Base-by-base conservation (phyloP, 2,113 vertebrate genomes). In the Scartelaos histophorus region DNA sequence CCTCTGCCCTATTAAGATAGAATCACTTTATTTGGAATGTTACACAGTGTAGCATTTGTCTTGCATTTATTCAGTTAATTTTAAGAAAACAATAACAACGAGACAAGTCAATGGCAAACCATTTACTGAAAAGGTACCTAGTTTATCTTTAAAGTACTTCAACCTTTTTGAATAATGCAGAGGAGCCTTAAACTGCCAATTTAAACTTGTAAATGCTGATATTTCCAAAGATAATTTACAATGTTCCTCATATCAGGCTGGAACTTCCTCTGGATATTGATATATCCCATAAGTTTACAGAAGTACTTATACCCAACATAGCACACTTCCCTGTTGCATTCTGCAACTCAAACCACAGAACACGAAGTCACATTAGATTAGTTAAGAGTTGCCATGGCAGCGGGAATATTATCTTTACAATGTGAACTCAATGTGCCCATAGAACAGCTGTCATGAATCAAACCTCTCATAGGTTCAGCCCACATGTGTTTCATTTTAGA, bases 401-500 rank as follows among this genome's bases (percentile, higher is more conserved):
- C 1, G 51, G 69, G 66, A 49, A 86, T 73, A 11, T 69, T 4
- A 13, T 54, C 71, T 6, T 61, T 69, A 49, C 66, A 35, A 25
- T 7, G 3, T 53, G 51, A 19, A 38, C 9, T 67, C 13, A 67
- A 72, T 46, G 58, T 61, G 34, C 61, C 47, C 22, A 11, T 43
- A 22, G 16, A 46, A 2, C 34, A 64, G 70, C 2, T 29, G 29
- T 47, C 11, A 60, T 13, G 24, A 66, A 29, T 29, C 22, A 24
- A n/a, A 25, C 15, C 46, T 47, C 38, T 1, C 10, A 1, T 10
- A 43, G 7, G 47, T 58, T n/a, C 24, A 51, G 46, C 75, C 66
- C 71, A 90, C 90, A 93, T 92, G 89, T 92, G 91, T 90, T 92
- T 93, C 92, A 87, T 62, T 75, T 70, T 65, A 65, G 17, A 69